Base-by-base conservation (phyloP, 2,113 vertebrate genomes). In the Rhinoptilus africanus region DNA sequence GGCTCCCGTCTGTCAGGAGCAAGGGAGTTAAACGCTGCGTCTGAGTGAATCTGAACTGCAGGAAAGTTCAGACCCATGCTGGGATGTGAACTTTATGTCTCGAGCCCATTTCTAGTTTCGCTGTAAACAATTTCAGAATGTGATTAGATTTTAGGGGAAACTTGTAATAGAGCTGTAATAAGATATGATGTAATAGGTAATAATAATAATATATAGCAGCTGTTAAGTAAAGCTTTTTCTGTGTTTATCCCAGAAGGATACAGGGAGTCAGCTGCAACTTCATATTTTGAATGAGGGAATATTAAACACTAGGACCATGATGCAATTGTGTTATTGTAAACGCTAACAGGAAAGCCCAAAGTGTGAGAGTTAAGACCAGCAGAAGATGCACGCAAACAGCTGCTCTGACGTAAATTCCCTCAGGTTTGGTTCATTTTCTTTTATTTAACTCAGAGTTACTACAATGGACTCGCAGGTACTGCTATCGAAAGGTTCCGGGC, bases 151-250 rank as follows among this genome's bases (percentile, higher is more conserved):
- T 97, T 97, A 95, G 84, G 89, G 85, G 87, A 97, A 97, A 92
- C 94, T 95, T 89, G 89, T 97, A 96, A 97, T 94, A 94, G 92
- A 95, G 89, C 91, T 90, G 93, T 95, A 97, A 97, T 96, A 95
- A 96, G 96, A 97, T 97, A 96, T 97, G 97, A 97, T 97, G 97
- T 97, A 97, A 97, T 97, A 94, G 91, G 95, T 82, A 96, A 96
- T 96, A 97, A 96, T 95, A 96, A 94, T 96, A 97, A 97, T 97
- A 96, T 81, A 92, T 89, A 96, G 96, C 97, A 97, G 97, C 97
- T 97, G 97, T 94, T 97, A 94, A 93, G 93, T 92, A 96, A 96
- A 95, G 41, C 37, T 85, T 83, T 97, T 96, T 92, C 88, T 96
- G 69, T 68, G 0, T 96, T 97, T 93, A 92, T 97, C 97, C 97